Conservation (phyloP, 2,797 vertebrate species). For the Etheostoma nigrum region DNA sequence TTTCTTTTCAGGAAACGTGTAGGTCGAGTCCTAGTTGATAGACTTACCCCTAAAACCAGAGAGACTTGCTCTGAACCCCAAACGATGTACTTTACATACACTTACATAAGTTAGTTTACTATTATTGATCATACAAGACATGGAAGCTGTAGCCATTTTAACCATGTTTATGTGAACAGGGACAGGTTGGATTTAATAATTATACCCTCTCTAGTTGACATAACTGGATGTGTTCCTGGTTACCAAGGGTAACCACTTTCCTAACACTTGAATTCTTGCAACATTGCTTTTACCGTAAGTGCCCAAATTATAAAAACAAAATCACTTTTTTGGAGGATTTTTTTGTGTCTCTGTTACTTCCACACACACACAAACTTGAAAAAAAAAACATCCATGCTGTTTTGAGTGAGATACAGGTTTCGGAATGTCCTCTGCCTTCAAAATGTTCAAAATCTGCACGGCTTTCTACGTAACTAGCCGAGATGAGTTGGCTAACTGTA, state of each 20-base stretch:
- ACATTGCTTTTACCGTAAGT: neutral
- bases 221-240: neutral
- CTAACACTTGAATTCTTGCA: neutral
- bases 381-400: too few species aligned
- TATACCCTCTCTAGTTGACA: neutral
- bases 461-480: too few species aligned
- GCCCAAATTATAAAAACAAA: too few species aligned
- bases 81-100: slow-evolving; percentile 1
- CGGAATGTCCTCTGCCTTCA: too few species aligned
- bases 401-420: too few species aligned
- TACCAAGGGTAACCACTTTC: neutral
- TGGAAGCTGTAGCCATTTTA: slow-evolving; percentile 4
- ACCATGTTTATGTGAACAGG: neutral
- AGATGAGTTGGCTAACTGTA: too few species aligned
- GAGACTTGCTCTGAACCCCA: slow-evolving; percentile 32
- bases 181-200: neutral
- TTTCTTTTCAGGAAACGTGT: slow-evolving; percentile 47
- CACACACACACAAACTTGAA: too few species aligned
- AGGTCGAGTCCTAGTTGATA: slow-evolving; percentile 42
- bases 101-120: slow-evolving; percentile 14
- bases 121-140: neutral
- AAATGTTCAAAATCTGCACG: too few species aligned
- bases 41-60: slow-evolving; percentile 30
- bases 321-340: too few species aligned
- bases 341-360: too few species aligned